phyloP scores from a whole-genome alignment of 1,140 invertebrate species.

The Potamilus streckersoni region DNA sequence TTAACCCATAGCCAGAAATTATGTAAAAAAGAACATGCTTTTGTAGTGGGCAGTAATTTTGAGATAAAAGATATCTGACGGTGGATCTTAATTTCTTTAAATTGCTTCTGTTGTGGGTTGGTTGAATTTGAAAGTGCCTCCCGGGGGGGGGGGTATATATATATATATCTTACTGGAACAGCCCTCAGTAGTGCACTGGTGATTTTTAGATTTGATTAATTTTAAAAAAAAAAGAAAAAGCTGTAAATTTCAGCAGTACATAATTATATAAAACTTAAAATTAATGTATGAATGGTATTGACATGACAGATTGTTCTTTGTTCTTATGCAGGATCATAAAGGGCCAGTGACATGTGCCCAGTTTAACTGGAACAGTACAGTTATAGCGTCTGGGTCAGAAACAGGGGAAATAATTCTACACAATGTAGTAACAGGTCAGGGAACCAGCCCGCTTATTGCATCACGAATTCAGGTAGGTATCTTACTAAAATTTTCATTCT shows the following conservation, averaged over 20 bases:
- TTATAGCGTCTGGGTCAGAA: constrained; percentile 62
- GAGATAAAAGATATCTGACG: too few relatives aligned
- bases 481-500: background rate
- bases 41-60: too few relatives aligned
- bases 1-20: too few relatives aligned
- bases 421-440: constrained; percentile 60
- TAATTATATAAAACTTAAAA: background rate
- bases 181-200: background rate
- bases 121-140: too few relatives aligned
- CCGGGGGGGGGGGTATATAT: too few relatives aligned
- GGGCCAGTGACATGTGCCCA: constrained; percentile 52
- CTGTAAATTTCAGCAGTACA: background rate
- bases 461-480: constrained; percentile 56
- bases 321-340: constrained; percentile 56
- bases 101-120: too few relatives aligned
- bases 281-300: background rate
- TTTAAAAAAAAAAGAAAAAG: background rate
- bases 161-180: too few relatives aligned
- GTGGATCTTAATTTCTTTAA: too few relatives aligned
- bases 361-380: constrained; percentile 62
- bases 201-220: background rate
- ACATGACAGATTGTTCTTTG: background rate
- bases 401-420: constrained; percentile 63
- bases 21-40: too few relatives aligned
- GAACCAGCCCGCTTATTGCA: constrained; percentile 53